Base-by-base conservation (phyloP, 1,140 invertebrate species). In the Pseudomyrmex pallidus region DNA sequence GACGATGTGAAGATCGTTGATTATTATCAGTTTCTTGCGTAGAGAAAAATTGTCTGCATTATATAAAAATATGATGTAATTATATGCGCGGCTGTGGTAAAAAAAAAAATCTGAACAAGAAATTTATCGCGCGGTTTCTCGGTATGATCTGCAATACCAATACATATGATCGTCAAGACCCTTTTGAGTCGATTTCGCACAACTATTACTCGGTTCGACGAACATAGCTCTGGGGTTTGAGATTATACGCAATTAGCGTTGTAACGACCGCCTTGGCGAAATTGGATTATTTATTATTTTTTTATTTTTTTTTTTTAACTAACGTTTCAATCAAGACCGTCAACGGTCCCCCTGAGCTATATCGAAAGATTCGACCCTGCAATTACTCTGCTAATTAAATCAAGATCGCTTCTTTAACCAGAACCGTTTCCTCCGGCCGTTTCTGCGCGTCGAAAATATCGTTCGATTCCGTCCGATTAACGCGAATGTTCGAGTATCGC, bases 231-330 rank as follows among this genome's bases (percentile, higher is more conserved):
- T 85, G 70, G 87, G 87, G 86, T 87, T 89, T 88, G 72, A 91
- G 90, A 93, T 93, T 91, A 91, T 91, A 92, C 91, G 88, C 90
- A 94, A 94, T 94, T 94, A 94, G 91, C 91, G 84, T 86, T 90
- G 86, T 93, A 93, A 94, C 90, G 90, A 91, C 89, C 84, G 82
- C 73, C 85, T 85, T 85, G 90, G 85, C 77, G 85, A 93, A 93
- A 94, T 94, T 94, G 91, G 91, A 92, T 94, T 93, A 94, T 93
- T 94, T 94, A 93, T 94, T 94, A 93, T 93, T 92, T 91, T 89
- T 94, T 93, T 93, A 93, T 94, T 93, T 94, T 94, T 93, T 94
- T 94, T 93, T 93, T 92, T 91, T 89, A 90, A 86, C 86, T 84
- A 91, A 93, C 92, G 88, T 94, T 94, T 94, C 92, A 94, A 94